Conservation (phyloP, 2,888 invertebrate genomes). For the Sisyra nigra region DNA sequence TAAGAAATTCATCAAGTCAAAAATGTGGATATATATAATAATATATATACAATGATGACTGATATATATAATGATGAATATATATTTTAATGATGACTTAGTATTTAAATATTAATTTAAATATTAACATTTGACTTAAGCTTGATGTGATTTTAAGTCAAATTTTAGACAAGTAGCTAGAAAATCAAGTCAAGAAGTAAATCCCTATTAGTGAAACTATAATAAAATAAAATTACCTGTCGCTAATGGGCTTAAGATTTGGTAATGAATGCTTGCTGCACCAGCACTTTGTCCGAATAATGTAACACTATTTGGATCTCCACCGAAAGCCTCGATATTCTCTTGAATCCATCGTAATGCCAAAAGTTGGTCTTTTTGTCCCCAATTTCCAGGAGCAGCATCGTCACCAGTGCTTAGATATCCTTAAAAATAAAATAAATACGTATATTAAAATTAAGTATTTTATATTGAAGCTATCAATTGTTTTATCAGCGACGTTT, state of each 20-base stretch:
- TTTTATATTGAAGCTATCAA: no score
- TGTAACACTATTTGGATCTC: conserved; percentile 27
- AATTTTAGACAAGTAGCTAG: no score
- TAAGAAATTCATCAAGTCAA: no score
- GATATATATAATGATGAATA: no score
- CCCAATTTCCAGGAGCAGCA: conserved; percentile 31
- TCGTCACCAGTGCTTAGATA: conserved; percentile 30
- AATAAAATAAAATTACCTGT: background rate
- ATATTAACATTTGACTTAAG: no score
- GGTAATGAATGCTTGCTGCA: conserved; percentile 29
- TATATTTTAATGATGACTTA: no score
- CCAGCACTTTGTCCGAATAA: conserved; percentile 34
- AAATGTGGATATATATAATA: no score
- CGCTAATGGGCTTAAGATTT: conserved; percentile 25
- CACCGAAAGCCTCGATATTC: conserved; percentile 29
- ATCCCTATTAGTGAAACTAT: no score
- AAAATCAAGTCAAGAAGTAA: no score
- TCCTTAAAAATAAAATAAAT: conserved; percentile 17
- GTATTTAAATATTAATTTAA: no score
- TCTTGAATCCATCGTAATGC: conserved; percentile 30
- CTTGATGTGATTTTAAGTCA: no score
- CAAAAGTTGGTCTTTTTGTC: conserved; percentile 31
- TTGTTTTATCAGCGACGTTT: background rate
- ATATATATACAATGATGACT: no score
- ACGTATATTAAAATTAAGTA: background rate